These are phyloP conservation scores for Typhlomys cinereus DNA, from an alignment of 2,113 vertebrate genomes.

Conservation along the genomic window DNA sequence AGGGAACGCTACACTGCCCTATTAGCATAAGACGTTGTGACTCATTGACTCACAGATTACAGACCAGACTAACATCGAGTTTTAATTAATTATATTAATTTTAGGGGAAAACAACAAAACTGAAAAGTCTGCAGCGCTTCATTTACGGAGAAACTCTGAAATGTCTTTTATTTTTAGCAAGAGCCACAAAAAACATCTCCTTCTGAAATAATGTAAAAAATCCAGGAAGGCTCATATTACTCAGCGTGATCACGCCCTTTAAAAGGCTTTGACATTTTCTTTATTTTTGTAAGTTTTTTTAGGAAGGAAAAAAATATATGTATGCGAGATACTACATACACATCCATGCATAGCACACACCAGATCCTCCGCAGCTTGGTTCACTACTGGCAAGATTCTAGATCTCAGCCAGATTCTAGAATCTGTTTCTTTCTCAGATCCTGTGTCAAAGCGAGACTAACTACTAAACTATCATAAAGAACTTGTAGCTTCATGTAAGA, in stretches of 20 bases:
- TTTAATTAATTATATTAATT: constrained; percentile 84
- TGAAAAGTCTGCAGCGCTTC: constrained; percentile 74
- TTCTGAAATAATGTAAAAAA: constrained; percentile 85
- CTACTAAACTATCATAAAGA: constrained; percentile 1
- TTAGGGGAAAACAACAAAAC: constrained; percentile 79
- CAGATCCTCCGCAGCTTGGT: neutral
- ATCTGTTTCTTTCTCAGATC: neutral
- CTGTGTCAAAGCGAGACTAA: neutral
- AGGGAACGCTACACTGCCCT: constrained; percentile 47
- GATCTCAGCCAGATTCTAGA: neutral
- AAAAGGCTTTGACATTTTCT: constrained; percentile 84
- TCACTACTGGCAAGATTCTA: neutral
- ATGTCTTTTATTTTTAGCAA: constrained; percentile 87
- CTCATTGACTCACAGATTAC: constrained; percentile 73
- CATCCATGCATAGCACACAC: constrained; percentile 13
- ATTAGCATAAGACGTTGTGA: constrained; percentile 71
- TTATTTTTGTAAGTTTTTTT: constrained; percentile 81
- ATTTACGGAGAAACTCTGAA: constrained; percentile 82
- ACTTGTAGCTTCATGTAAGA: neutral
- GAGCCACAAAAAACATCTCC: constrained; percentile 83
- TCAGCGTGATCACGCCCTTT: constrained; percentile 84
- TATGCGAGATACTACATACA: constrained; percentile 56
- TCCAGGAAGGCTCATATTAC: constrained; percentile 83
- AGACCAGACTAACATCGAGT: constrained; percentile 63
- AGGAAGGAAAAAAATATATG: constrained; percentile 67